Percentiles rank a stretch among this genome's conserved stretches.
Evolutionary conservation across 1,140 invertebrate species (phyloP).

Genomic region (Ceratoteleas bidentatus): DNA sequence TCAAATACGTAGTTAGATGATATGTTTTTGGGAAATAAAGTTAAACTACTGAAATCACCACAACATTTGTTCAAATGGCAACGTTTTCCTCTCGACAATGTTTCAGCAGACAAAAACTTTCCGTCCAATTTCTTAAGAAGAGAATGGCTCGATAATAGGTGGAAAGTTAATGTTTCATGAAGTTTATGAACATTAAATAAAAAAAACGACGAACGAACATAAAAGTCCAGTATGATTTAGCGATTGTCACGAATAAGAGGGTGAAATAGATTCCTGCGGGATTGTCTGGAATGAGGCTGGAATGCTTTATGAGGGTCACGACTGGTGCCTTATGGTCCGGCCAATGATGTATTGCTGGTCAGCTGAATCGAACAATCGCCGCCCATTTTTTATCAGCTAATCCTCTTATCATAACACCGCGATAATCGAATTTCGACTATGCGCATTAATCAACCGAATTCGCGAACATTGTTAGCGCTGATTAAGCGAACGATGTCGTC

Average conservation of each 20-base stretch:
- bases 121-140: slow-evolving; percentile 14
- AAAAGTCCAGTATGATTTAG: slow-evolving; percentile 64
- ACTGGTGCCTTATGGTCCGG: slow-evolving; percentile 72
- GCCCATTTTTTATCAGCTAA: slow-evolving; percentile 61
- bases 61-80: not conserved
- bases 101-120: slow-evolving; percentile 1
- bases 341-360: slow-evolving; percentile 76
- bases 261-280: slow-evolving; percentile 77
- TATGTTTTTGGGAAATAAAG: not conserved
- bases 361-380: slow-evolving; percentile 72
- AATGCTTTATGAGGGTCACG: slow-evolving; percentile 78
- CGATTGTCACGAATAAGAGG: slow-evolving; percentile 67
- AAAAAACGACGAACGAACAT: slow-evolving; percentile 45
- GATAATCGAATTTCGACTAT: slow-evolving; percentile 40
- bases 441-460: slow-evolving; percentile 28
- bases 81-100: not conserved
- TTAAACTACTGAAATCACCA: not conserved
- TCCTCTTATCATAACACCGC: slow-evolving; percentile 48
- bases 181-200: slow-evolving; percentile 61
- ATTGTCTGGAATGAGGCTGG: slow-evolving; percentile 74
- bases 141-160: slow-evolving; percentile 29
- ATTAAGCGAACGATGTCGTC: not conserved
- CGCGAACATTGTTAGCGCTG: not conserved
- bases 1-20: not conserved
- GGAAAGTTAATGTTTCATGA: slow-evolving; percentile 52